Evolutionary conservation across 2,888 invertebrate genomes (phyloP).

Genomic region (Oligia fasciuncula): DNA sequence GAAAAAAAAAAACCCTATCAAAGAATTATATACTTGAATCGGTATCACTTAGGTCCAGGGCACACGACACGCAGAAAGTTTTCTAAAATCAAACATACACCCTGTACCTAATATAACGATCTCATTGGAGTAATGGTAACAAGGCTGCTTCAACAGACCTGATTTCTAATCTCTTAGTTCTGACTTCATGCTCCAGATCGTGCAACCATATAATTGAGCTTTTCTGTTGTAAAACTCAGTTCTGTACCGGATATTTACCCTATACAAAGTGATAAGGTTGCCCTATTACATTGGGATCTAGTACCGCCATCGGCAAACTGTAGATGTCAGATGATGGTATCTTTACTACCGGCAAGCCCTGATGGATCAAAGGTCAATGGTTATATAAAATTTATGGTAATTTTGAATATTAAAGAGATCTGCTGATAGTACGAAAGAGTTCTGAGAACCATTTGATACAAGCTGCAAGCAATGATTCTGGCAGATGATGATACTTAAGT

Average conservation of each 20-base stretch:
- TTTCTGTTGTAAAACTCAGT: slow-evolving; percentile 42
- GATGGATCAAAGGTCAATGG: slow-evolving; percentile 46
- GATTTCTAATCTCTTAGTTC: slow-evolving; percentile 41
- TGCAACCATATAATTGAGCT: slow-evolving; percentile 49
- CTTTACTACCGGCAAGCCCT: slow-evolving; percentile 44
- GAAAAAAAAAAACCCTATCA: not conserved
- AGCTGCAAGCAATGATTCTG: slow-evolving; percentile 3
- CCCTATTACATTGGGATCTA: slow-evolving; percentile 52
- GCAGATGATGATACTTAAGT: not conserved
- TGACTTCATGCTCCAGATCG: slow-evolving; percentile 44
- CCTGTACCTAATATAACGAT: slow-evolving; percentile 3
- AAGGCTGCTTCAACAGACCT: slow-evolving; percentile 8
- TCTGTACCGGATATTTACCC: slow-evolving; percentile 22
- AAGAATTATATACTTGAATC: not conserved
- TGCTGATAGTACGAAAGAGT: slow-evolving; percentile 22
- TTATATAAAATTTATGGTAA: slow-evolving; percentile 46
- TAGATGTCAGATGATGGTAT: slow-evolving; percentile 56
- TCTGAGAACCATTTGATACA: slow-evolving; percentile 17
- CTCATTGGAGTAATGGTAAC: slow-evolving; percentile 13
- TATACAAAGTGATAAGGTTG: slow-evolving; percentile 45
- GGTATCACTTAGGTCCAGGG: not conserved
- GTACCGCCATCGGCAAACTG: slow-evolving; percentile 54
- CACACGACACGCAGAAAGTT: not conserved
- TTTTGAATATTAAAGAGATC: slow-evolving; percentile 42
- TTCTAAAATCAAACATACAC: not conserved